Evolutionary conservation across 1,140 invertebrate species (phyloP).

Genomic region (Drosophila bocqueti): DNA sequence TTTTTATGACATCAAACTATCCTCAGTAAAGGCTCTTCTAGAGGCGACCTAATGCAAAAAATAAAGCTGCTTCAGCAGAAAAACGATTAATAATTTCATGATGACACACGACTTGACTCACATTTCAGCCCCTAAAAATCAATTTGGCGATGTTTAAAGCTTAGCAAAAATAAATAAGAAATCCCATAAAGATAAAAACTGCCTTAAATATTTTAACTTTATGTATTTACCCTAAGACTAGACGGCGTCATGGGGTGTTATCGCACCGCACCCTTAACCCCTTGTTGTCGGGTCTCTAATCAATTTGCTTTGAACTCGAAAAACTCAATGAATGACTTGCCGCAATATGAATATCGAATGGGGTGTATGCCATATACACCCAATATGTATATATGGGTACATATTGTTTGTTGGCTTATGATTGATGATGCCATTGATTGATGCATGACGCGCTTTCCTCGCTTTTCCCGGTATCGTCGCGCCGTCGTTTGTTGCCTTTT

Average conservation of each 20-base stretch:
- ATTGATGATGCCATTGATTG: constrained; percentile 81
- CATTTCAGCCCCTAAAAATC: neutral
- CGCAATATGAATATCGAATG: constrained; percentile 51
- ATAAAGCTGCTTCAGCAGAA: neutral
- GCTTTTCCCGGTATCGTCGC: constrained; percentile 36
- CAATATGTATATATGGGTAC: neutral
- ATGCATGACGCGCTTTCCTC: constrained; percentile 70
- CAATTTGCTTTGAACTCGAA: constrained; percentile 53
- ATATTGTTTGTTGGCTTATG: constrained; percentile 66
- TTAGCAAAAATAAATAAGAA: neutral
- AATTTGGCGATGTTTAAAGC: constrained; percentile 8
- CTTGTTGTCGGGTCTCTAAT: constrained; percentile 31
- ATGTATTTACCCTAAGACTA: constrained; percentile 16
- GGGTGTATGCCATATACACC: neutral
- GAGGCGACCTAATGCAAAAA: neutral
- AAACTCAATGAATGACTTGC: constrained; percentile 56
- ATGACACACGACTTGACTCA: constrained; percentile 11
- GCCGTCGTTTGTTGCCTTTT: constrained; percentile 68
- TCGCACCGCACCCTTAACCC: constrained; percentile 27
- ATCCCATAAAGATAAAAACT: neutral
- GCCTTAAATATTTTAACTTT: constrained; percentile 20
- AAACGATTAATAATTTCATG: neutral
- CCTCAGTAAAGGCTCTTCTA: neutral
- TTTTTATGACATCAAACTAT: neutral
- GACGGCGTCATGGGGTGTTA: constrained; percentile 22